Base-by-base conservation (phyloP, 2,797 vertebrate species). In the Syncerus caffer region DNA sequence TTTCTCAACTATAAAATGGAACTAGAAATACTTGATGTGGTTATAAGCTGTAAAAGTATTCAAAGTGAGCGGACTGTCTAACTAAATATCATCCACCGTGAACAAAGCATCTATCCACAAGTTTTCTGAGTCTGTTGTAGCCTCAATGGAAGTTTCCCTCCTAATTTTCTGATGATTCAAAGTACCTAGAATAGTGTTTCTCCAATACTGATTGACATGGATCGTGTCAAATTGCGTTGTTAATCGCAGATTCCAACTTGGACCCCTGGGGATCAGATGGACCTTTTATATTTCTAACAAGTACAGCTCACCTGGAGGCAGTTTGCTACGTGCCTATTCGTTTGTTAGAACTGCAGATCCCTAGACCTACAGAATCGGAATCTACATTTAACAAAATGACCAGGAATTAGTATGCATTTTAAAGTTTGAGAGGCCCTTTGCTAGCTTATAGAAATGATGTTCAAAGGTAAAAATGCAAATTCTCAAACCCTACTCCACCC, bases 21-120 rank as follows among this genome's bases (percentile, higher is more conserved):
- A 96, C 60, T 42, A 85, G 27, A 21, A 96, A 89, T 85, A 60
- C n/a, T 90, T 67, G 27, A 91, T 94, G 60, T 93, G 45, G 45
- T 93, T 93, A 62, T 89, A 87, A 92, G 64, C 21, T 79, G 7
- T 71, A 42, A 78, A 85, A 83, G 25, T 85, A 67, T 86, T 62
- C 64, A 74, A 82, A 95, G 53, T n/a, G 27, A 97, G 45, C 2
- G 4, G n/a, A 31, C 19, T 88, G 11, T 58, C 76, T 95, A 90
- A 55, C 45, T 87, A 93, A 89, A 85, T 1, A 93, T 19, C 7
- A 58, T 50, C 34, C 42, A 6, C 51, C 19, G 13, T 62, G 8
- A 10, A 38, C 51, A 42, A 67, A 62, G 6, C 29, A n/a, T 74
- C 53, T 88, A 47, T 25, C 12, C 23, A 71, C 6, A 88, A 12